phyloP scores from a whole-genome alignment of 2,113 vertebrate genomes.

The Actinemys pallida region DNA sequence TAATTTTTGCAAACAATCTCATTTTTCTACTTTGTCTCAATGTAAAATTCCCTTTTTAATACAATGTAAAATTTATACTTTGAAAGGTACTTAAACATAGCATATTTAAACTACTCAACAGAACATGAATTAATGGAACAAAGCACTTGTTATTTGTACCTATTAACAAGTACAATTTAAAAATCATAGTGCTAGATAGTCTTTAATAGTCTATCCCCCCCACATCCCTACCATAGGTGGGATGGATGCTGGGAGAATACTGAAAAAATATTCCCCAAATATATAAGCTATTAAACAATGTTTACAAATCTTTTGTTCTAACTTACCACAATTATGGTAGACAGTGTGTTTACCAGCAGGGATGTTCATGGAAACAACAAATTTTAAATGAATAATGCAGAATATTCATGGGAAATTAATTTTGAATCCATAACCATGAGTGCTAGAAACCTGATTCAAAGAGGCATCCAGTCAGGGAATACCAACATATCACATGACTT shows the following conservation, averaged over 20 bases:
- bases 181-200: not conserved
- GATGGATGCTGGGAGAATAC: not conserved
- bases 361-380: not conserved
- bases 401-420: not conserved
- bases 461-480: not conserved
- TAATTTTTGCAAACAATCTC: not conserved
- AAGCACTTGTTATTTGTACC: not conserved
- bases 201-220: not conserved
- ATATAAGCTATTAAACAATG: not conserved
- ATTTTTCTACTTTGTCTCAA: not conserved
- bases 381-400: not conserved
- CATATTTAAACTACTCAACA: not conserved
- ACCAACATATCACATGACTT: not conserved
- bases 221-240: not conserved
- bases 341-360: not conserved
- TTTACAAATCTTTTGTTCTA: not conserved
- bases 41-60: not conserved
- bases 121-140: not conserved
- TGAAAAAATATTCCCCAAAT: not conserved
- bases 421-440: not conserved
- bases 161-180: not conserved
- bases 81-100: not conserved
- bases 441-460: not conserved
- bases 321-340: not conserved
- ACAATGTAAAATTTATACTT: not conserved